Percentiles rank a stretch among this genome's conserved stretches.
These are phyloP conservation scores for Crossocerus cetratus DNA, from an alignment of 2,888 invertebrate species.

Conservation along the genomic window DNA sequence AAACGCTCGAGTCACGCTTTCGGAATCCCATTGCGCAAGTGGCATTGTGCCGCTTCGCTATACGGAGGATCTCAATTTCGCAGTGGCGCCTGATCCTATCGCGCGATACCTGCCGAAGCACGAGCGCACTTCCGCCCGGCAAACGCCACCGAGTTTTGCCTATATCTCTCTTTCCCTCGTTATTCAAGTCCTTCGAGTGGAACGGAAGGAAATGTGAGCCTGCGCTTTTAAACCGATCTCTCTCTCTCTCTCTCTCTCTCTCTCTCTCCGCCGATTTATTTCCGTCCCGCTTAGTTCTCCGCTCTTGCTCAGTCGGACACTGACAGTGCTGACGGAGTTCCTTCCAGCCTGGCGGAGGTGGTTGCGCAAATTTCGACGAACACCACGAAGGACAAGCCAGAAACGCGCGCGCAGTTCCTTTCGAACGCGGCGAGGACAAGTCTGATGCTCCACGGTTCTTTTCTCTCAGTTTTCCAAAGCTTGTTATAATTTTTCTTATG, in stretches of 20 bases:
- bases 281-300: slow-evolving; percentile 31
- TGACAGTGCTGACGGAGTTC: slow-evolving; percentile 27
- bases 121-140: too few species aligned
- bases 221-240: slow-evolving; percentile 28
- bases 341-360: background rate
- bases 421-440: slow-evolving; percentile 57
- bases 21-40: too few species aligned
- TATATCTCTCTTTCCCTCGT: too few species aligned
- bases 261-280: slow-evolving; percentile 35
- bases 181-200: background rate
- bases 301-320: background rate
- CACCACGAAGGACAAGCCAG: slow-evolving; percentile 56
- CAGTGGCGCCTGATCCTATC: too few species aligned
- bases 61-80: too few species aligned
- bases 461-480: slow-evolving; percentile 22
- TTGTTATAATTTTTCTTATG: background rate
- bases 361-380: slow-evolving; percentile 61
- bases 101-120: too few species aligned
- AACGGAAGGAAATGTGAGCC: background rate
- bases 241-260: too few species aligned
- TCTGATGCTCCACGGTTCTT: slow-evolving; percentile 44
- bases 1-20: too few species aligned
- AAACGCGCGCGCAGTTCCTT: slow-evolving; percentile 48
- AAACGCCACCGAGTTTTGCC: too few species aligned
- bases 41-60: too few species aligned